A percentile compares a stretch with the other conserved stretches of the same genome.
Conservation (phyloP, 2,113 vertebrate species). For the Actenoides lindsayi region DNA sequence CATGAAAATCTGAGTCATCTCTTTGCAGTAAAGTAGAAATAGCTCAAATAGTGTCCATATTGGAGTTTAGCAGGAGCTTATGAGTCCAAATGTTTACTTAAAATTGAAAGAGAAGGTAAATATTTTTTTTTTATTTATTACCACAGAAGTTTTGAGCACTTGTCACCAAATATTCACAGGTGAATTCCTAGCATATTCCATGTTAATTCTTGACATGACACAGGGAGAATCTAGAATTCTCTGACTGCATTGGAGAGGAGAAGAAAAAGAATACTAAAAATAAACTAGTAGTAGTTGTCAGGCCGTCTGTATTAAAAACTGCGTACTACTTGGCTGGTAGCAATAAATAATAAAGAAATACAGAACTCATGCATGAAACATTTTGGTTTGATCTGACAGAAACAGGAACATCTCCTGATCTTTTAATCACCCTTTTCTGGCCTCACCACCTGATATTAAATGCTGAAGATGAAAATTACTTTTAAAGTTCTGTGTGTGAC, state of each 20-base stretch:
- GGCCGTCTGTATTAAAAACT: neutral
- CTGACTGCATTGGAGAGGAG: too few species aligned
- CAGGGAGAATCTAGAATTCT: too few species aligned
- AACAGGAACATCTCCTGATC: neutral
- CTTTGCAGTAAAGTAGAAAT: neutral
- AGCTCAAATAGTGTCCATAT: neutral
- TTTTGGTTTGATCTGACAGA: neutral
- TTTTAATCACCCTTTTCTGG: neutral
- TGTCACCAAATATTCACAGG: neutral
- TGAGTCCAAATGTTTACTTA: neutral
- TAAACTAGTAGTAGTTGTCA: accelerated
- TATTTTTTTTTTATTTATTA: neutral
- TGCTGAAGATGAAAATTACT: neutral
- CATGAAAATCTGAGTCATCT: neutral
- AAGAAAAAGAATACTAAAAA: accelerated
- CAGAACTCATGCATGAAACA: neutral
- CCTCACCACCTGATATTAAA: neutral
- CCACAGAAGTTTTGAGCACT: neutral
- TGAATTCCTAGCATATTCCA: too few species aligned
- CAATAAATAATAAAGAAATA: neutral
- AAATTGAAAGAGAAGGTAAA: too few species aligned
- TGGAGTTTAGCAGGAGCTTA: neutral
- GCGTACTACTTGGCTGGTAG: neutral
- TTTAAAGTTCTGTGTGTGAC: neutral
- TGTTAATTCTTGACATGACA: too few species aligned